Evolutionary conservation across 1,140 invertebrate genomes (phyloP), one percentile per base, ranked within the genome.

Genomic region (Homarus americanus): DNA sequence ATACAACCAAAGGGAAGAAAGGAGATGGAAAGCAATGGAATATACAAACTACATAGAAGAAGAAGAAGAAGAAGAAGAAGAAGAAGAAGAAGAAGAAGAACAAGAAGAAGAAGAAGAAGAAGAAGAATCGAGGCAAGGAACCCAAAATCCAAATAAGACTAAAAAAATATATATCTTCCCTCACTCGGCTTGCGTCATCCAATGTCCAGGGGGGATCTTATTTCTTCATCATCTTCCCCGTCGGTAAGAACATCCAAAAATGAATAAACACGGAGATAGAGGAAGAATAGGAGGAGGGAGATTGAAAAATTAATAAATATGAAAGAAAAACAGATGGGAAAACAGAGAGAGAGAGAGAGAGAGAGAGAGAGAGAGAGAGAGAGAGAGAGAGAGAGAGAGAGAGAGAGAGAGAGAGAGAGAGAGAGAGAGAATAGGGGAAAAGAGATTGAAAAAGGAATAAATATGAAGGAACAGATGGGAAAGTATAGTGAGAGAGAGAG

Each of bases 351-450:
- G 53, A 58, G 53, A 58, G 17, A 20, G 53, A 58, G 53, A 58
- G 2, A 20, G 17, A 20, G 2, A 20, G 53, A 58, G 2, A 58
- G 75, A 78, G 2, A 40, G 75, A 78, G 38, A 78, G 75, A 40
- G 2, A 40, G 75, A 40, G 75, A 44, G 75, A 78, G 75, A 78
- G 20, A 41, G 75, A 78, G 75, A 78, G 75, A 78, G 75, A 78
- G 75, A 38, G 73, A 76, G 73, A 76, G 73, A 76, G 73, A 38
- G 73, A 76, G 73, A 76, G 73, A 76, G 73, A 76, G 73, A 76
- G 69, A 76, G 73, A 38, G 73, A 38, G 34, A n/a, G 69, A n/a
- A n/a, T n/a, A n/a, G n/a, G n/a, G n/a, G n/a, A n/a, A n/a, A n/a
- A n/a, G n/a, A n/a, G n/a, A n/a, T n/a, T n/a, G n/a, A n/a, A n/a